phyloP scores from a whole-genome alignment of 2,797 vertebrate species.

The Crocodylus rhombifer region DNA sequence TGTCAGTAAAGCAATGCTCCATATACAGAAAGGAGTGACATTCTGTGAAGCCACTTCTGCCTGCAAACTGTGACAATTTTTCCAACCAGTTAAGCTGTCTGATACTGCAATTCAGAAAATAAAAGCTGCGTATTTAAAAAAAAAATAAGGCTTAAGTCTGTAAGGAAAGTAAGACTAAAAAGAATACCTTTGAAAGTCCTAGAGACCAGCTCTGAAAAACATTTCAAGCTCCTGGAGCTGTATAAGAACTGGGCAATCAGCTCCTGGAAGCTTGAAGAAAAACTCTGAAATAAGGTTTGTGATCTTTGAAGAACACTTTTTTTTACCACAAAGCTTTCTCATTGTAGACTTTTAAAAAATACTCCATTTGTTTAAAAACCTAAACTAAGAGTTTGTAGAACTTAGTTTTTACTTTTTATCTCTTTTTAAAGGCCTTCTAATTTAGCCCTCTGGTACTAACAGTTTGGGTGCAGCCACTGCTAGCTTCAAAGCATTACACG shows the following conservation, averaged over 20 bases:
- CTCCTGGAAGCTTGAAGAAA: neutral
- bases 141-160: neutral
- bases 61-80: neutral
- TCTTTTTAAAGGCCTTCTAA: conserved; percentile 40
- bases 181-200: neutral
- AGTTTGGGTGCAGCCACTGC: conserved; percentile 56
- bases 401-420: conserved; percentile 44
- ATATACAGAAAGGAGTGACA: rapidly evolving
- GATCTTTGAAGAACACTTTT: conserved; percentile 36
- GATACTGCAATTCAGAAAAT: neutral
- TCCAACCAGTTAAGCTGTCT: neutral
- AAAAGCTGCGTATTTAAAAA: neutral
- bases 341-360: neutral
- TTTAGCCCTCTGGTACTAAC: conserved; percentile 46
- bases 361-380: neutral
- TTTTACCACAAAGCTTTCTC: conserved; percentile 1
- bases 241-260: neutral
- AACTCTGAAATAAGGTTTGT: neutral
- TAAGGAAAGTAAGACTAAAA: neutral
- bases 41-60: neutral
- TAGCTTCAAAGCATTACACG: conserved; percentile 58
- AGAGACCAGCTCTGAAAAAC: neutral
- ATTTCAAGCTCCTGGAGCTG: neutral
- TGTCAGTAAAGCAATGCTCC: rapidly evolving
- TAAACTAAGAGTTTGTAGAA: conserved; percentile 47